These are phyloP conservation scores for Heteromurus nitidus DNA, from an alignment of 2,888 invertebrate genomes.

Conservation along the genomic window DNA sequence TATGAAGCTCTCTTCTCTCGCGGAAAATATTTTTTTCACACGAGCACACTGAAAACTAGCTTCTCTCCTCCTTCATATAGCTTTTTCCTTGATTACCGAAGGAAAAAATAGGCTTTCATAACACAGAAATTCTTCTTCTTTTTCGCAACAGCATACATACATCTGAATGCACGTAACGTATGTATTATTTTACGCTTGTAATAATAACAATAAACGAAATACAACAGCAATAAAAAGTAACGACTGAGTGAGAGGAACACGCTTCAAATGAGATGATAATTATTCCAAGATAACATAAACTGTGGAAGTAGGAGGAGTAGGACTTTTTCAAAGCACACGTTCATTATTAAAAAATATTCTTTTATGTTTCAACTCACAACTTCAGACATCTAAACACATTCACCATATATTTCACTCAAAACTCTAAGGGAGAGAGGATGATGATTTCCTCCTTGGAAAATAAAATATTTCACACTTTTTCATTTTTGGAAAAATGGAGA, in stretches of 20 bases:
- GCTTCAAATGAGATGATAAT: constrained; percentile 56
- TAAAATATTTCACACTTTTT: constrained; percentile 2
- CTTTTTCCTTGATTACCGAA: too few relatives aligned
- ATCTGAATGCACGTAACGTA: too few relatives aligned
- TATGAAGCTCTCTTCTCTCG: too few relatives aligned
- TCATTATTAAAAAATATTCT: too few relatives aligned
- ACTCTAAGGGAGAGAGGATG: neutral
- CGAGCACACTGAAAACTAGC: too few relatives aligned
- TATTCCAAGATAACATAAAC: constrained; percentile 47
- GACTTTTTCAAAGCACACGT: constrained; percentile 17
- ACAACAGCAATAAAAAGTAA: constrained; percentile 6
- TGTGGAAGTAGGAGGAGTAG: constrained; percentile 31
- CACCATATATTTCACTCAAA: neutral
- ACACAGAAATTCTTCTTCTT: too few relatives aligned
- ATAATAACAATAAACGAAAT: constrained; percentile 38
- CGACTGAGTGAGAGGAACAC: constrained; percentile 31
- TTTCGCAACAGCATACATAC: too few relatives aligned
- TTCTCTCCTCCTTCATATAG: too few relatives aligned
- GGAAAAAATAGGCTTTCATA: too few relatives aligned
- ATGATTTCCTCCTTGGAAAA: neutral
- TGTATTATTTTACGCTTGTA: constrained; percentile 39
- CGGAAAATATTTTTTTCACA: too few relatives aligned
- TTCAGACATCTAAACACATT: neutral
- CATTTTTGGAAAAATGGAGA: constrained; percentile 21
- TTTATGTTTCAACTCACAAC: too few relatives aligned